Conservation (phyloP, 2,888 invertebrate species). For the Eubasilissa splendida region DNA sequence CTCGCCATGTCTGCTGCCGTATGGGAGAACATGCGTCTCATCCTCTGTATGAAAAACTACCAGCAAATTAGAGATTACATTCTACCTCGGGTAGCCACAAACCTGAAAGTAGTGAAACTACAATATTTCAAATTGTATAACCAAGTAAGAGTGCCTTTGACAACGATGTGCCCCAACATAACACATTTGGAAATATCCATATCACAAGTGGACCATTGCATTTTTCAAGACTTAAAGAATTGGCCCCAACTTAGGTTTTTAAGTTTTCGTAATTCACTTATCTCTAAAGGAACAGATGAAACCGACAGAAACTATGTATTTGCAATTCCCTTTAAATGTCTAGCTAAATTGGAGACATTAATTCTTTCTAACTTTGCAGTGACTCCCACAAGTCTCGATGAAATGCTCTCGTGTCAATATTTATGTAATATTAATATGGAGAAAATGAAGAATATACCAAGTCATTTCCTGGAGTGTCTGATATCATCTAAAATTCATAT, state of each 20-base stretch:
- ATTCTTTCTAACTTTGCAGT: conserved; percentile 71
- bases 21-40: conserved; percentile 71
- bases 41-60: conserved; percentile 73
- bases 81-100: conserved; percentile 71
- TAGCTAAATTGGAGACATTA: conserved; percentile 68
- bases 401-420: conserved; percentile 69
- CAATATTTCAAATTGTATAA: conserved; percentile 73
- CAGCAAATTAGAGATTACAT: conserved; percentile 70
- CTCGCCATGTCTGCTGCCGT: conserved; percentile 70
- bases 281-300: conserved; percentile 67
- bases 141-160: conserved; percentile 70
- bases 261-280: conserved; percentile 71
- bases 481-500: conserved; percentile 67
- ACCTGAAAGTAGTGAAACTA: conserved; percentile 71
- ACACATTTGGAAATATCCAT: conserved; percentile 73
- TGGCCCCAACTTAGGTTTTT: conserved; percentile 72
- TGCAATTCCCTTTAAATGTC: conserved; percentile 70
- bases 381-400: conserved; percentile 69
- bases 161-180: conserved; percentile 71
- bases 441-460: conserved; percentile 73
- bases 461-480: conserved; percentile 69
- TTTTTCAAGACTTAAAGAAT: conserved; percentile 70
- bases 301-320: conserved; percentile 71
- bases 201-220: conserved; percentile 72
- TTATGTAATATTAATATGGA: conserved; percentile 72